A percentile compares a stretch with the other conserved stretches of the same genome.
These are phyloP conservation scores for Magallana angulata DNA, from an alignment of 1,140 invertebrate genomes.

Conservation along the genomic window DNA sequence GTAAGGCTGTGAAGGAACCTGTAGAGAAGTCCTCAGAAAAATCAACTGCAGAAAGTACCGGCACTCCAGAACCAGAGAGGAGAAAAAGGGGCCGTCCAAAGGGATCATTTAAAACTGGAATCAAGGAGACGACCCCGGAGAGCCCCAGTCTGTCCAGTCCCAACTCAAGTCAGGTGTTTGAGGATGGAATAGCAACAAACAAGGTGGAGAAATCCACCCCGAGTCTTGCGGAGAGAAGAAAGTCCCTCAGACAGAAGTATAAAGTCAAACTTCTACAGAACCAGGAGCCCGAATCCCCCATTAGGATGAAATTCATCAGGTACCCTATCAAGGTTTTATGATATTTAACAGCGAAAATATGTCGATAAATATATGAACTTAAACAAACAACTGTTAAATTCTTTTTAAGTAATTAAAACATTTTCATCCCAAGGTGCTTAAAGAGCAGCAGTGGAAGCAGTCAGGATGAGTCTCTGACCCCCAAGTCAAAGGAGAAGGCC, in stretches of 20 bases:
- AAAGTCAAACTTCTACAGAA: conserved; percentile 47
- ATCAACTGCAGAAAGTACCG: neutral
- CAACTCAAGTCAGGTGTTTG: neutral
- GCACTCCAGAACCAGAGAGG: conserved; percentile 9
- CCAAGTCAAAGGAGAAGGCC: neutral
- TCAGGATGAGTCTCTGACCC: conserved; percentile 46
- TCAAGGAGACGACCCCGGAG: neutral
- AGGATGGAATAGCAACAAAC: neutral
- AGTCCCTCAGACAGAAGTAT: conserved; percentile 44
- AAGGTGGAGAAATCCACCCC: neutral
- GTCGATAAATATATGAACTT: neutral
- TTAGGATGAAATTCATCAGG: conserved; percentile 55
- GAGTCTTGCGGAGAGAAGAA: conserved; percentile 28
- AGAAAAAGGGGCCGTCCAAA: conserved; percentile 16
- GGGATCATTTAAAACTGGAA: neutral
- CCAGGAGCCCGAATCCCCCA: conserved; percentile 44
- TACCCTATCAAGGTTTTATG: neutral
- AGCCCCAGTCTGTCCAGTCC: neutral
- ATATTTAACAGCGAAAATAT: neutral
- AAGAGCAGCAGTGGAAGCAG: conserved; percentile 53
- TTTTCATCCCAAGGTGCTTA: conserved; percentile 38
- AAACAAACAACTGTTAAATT: neutral
- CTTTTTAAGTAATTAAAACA: neutral
- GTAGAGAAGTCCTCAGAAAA: neutral
- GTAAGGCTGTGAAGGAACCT: neutral